phyloP scores from a whole-genome alignment of 2,113 vertebrate species.

The Odontophorus gujanensis region DNA sequence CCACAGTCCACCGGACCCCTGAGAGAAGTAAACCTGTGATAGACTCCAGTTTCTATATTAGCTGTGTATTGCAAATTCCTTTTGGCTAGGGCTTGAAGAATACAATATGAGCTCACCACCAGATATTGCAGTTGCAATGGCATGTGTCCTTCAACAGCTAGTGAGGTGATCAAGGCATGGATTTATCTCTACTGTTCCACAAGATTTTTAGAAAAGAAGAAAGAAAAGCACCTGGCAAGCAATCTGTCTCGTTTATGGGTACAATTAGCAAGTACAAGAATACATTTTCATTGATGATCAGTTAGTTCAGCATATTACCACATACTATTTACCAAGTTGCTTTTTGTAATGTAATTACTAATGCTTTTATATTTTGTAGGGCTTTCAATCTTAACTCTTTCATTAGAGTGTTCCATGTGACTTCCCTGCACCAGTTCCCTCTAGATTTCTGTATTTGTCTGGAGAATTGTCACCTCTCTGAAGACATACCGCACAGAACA shows the following conservation, averaged over 20 bases:
- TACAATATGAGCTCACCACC: background rate
- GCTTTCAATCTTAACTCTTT: background rate
- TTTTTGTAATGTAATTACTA: background rate
- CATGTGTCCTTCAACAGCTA: background rate
- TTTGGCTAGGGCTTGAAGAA: background rate
- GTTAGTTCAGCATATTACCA: background rate
- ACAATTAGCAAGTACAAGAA: background rate
- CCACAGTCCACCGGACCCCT: background rate
- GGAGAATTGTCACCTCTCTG: background rate
- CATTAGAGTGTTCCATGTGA: background rate
- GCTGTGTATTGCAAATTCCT: background rate
- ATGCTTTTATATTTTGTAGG: background rate
- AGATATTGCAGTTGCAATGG: background rate
- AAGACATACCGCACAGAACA: background rate
- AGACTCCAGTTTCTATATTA: background rate
- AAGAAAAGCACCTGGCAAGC: background rate
- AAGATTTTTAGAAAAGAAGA: background rate
- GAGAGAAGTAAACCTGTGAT: background rate
- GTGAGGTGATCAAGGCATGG: background rate
- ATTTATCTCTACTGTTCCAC: background rate
- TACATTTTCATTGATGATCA: background rate
- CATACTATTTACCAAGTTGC: background rate
- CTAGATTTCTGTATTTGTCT: background rate
- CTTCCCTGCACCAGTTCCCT: background rate
- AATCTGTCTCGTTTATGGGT: background rate